Conservation (phyloP, 2,113 vertebrate species). For the Channa maculata region DNA sequence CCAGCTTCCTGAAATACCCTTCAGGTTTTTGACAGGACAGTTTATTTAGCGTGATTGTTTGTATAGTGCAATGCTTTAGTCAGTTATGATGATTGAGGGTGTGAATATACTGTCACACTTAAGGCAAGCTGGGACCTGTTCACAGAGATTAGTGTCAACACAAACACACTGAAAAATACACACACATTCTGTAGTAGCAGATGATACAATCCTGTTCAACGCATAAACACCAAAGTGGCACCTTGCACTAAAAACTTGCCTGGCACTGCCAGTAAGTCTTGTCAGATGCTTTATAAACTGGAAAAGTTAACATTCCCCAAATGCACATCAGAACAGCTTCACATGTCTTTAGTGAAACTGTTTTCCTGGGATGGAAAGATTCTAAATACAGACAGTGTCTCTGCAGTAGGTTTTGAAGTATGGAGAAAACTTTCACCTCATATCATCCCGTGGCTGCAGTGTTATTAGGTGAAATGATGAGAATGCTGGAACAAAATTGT, state of each 20-base stretch:
- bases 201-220: slow-evolving; percentile 37
- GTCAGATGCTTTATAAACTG: slow-evolving; percentile 60
- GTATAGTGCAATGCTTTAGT: neutral
- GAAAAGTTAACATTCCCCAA: slow-evolving; percentile 57
- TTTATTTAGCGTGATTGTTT: slow-evolving; percentile 33
- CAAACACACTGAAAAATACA: slow-evolving; percentile 4
- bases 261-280: slow-evolving; percentile 37
- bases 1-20: no score
- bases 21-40: slow-evolving; percentile 22
- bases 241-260: slow-evolving; percentile 47
- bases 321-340: slow-evolving; percentile 38
- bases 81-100: slow-evolving; percentile 29
- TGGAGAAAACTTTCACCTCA: slow-evolving; percentile 39
- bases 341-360: slow-evolving; percentile 11
- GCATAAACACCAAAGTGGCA: slow-evolving; percentile 50
- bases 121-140: slow-evolving; percentile 46
- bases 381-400: slow-evolving; percentile 26
- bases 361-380: slow-evolving; percentile 22
- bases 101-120: slow-evolving; percentile 23
- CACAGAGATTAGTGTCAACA: slow-evolving; percentile 26
- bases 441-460: slow-evolving; percentile 8
- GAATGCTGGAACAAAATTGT: slow-evolving; percentile 53
- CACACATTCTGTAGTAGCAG: slow-evolving; percentile 37
- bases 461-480: slow-evolving; percentile 54
- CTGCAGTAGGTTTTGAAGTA: slow-evolving; percentile 20